Conservation (phyloP, 2,797 vertebrate genomes). For the Crocidura indochinensis region DNA sequence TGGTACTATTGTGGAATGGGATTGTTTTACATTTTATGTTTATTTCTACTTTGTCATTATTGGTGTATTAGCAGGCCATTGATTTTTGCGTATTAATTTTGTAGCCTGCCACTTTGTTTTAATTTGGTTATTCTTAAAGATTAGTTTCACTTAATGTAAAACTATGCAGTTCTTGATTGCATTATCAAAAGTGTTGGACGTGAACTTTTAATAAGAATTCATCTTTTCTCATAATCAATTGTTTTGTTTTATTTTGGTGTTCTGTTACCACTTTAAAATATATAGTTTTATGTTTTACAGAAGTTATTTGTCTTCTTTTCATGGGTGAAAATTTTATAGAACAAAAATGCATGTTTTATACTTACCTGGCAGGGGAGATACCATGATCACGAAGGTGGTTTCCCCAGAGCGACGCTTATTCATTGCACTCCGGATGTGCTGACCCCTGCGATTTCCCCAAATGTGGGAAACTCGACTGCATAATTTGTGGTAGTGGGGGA, state of each 20-base stretch:
- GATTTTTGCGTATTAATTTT: too few relatives aligned
- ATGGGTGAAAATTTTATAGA: slow-evolving; percentile 11
- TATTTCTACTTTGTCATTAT: too few relatives aligned
- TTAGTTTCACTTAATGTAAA: slow-evolving; percentile 14
- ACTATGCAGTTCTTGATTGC: not conserved
- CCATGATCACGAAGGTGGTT: too few relatives aligned
- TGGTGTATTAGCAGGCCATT: too few relatives aligned
- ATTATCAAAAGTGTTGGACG: slow-evolving; percentile 7
- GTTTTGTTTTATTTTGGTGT: not conserved
- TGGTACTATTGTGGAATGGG: too few relatives aligned
- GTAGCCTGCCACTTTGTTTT: not conserved
- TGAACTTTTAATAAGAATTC: not conserved
- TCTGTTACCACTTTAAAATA: not conserved
- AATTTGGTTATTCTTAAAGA: not conserved
- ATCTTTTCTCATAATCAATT: slow-evolving; percentile 5
- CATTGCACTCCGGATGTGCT: too few relatives aligned
- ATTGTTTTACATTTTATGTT: too few relatives aligned
- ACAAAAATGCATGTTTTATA: not conserved
- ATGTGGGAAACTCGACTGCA: too few relatives aligned
- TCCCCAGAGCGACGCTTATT: too few relatives aligned
- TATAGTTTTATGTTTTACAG: not conserved
- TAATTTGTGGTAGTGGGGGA: too few relatives aligned
- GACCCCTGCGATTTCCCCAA: too few relatives aligned
- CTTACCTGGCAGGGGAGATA: too few relatives aligned
- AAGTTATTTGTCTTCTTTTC: slow-evolving; percentile 40